These are phyloP conservation scores for Cepaea nemoralis DNA, from an alignment of 1,140 invertebrate genomes.

Conservation along the genomic window DNA sequence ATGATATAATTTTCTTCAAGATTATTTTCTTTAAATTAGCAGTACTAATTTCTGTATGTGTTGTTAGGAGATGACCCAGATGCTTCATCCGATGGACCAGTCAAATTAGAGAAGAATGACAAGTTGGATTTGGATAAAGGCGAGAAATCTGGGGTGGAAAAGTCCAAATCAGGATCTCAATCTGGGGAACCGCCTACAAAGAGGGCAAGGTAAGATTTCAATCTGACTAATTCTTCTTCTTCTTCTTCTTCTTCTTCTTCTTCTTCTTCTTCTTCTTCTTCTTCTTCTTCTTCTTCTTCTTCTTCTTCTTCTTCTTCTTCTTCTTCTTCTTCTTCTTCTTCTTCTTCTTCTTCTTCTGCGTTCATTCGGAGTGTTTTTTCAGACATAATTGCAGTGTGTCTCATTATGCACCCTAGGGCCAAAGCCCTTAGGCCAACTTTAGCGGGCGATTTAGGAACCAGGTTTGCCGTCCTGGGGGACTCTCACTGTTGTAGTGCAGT, in stretches of 20 bases:
- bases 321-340: too few relatives aligned
- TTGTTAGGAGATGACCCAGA: conserved; percentile 34
- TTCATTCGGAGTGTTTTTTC: too few relatives aligned
- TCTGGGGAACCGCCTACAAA: conserved; percentile 47
- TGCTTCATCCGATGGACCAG: conserved; percentile 32
- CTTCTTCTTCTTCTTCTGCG: too few relatives aligned
- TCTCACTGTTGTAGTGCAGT: too few relatives aligned
- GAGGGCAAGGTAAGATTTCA: conserved; percentile 43
- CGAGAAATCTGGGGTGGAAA: conserved; percentile 43
- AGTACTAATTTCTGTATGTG: not conserved
- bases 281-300: not conserved
- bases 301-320: too few relatives aligned
- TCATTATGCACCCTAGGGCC: too few relatives aligned
- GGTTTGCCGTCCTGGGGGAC: too few relatives aligned
- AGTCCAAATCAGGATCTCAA: conserved; percentile 36
- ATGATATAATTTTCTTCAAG: too few relatives aligned
- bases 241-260: not conserved
- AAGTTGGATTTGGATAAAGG: conserved; percentile 41
- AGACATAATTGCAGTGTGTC: too few relatives aligned
- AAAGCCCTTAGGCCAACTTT: too few relatives aligned
- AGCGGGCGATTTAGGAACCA: too few relatives aligned
- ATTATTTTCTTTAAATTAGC: too few relatives aligned
- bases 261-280: not conserved
- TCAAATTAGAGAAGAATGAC: conserved; percentile 43
- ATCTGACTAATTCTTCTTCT: not conserved